These are phyloP conservation scores for Sinocyclocheilus grahami DNA, from an alignment of 2,113 vertebrate species.

Conservation along the genomic window DNA sequence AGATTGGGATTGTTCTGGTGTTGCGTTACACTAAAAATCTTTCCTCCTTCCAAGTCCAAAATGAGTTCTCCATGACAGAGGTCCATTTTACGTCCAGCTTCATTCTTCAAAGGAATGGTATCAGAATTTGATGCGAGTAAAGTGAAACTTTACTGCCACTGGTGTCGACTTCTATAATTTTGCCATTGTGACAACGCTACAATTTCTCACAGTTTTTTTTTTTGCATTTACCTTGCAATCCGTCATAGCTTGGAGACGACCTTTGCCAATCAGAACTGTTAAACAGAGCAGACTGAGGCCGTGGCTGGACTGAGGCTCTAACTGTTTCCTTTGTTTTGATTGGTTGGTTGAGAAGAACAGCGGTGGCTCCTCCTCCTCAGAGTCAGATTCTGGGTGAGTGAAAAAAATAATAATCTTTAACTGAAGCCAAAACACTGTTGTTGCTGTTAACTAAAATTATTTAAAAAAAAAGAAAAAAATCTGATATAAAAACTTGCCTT, in stretches of 20 bases:
- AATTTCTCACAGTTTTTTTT: not conserved
- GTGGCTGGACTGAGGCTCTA: constrained; percentile 62
- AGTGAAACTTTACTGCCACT: not conserved
- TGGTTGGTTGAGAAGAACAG: constrained; percentile 76
- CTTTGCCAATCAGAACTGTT: constrained; percentile 80
- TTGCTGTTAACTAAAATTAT: not conserved
- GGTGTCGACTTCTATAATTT: not conserved
- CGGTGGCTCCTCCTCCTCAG: constrained; percentile 84
- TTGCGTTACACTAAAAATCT: constrained; percentile 87
- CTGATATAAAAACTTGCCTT: no score
- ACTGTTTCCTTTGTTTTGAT: constrained; percentile 55
- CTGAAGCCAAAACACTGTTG: not conserved
- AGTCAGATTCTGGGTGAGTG: constrained; percentile 80
- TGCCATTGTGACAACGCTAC: not conserved
- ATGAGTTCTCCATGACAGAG: constrained; percentile 82
- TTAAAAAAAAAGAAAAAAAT: no score
- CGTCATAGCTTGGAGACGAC: constrained; percentile 82
- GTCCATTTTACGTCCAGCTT: constrained; percentile 69
- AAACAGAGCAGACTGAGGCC: constrained; percentile 82
- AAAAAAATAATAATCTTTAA: not conserved
- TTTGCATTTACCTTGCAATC: constrained; percentile 79
- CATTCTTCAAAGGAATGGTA: constrained; percentile 68
- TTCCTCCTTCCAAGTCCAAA: constrained; percentile 84
- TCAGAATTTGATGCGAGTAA: not conserved
- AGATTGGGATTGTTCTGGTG: constrained; percentile 85